Percentiles rank a stretch among this genome's conserved stretches.
Conservation (phyloP, 2,113 vertebrate genomes). For the Ciconia boyciana region DNA sequence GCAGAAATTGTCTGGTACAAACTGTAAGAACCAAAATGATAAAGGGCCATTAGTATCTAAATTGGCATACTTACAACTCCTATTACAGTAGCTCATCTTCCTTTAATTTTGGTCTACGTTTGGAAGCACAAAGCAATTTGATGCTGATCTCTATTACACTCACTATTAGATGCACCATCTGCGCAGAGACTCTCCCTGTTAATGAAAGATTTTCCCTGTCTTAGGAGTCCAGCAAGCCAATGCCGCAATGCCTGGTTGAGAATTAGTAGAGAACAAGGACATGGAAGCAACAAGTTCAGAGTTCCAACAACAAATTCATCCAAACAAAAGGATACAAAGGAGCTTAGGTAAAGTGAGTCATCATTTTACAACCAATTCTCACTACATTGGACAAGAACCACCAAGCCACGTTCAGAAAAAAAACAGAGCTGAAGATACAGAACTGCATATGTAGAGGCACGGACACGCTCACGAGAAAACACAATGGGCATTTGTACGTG, state of each 20-base stretch:
- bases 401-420: neutral
- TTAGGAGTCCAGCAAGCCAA: neutral
- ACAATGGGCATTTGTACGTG: neutral
- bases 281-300: neutral
- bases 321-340: fast-evolving
- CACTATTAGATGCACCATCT: neutral
- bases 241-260: neutral
- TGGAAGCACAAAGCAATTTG: neutral
- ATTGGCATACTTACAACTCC: neutral
- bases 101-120: fast-evolving
- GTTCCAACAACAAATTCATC: neutral
- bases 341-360: neutral
- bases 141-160: neutral
- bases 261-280: neutral
- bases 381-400: neutral
- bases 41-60: neutral
- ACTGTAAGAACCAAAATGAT: neutral
- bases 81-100: fast-evolving
- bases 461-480: fast-evolving
- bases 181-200: neutral
- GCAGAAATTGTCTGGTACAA: neutral
- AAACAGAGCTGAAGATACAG: neutral
- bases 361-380: neutral
- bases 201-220: fast-evolving
- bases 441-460: neutral